Evolutionary conservation across 2,113 vertebrate genomes (phyloP), one percentile per base, ranked within the genome.

Genomic region (Rostratula benghalensis): DNA sequence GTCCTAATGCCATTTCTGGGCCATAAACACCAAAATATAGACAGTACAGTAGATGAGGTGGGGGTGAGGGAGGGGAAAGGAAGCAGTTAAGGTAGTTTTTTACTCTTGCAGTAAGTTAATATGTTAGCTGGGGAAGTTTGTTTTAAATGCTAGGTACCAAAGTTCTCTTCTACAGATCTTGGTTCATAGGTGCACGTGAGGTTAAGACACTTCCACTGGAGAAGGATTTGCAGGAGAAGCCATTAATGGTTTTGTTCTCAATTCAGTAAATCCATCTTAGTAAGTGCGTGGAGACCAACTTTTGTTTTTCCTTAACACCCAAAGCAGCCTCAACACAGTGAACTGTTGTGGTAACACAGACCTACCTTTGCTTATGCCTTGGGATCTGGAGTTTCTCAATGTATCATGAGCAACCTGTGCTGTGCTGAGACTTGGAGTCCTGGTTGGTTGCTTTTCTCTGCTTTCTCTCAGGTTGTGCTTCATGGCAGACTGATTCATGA

Each of bases 381-480:
- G 69, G 69, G 41, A 81, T 96, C 95, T 94, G 95, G 95, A 87
- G 76, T 95, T 92, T 91, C 53, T 96, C 94, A 75, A 33, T 76
- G 39, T 61, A 28, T 84, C 28, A 8, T 31, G 60, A 95, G 57
- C 39, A 75, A 16, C 39, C 31, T 89, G 8, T 70, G 91, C 64
- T 79, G 39, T 75, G 60, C 88, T 67, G 76, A 87, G 70, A 9
- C 64, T n/a, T 41, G n/a, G 41, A 2, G 7, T 81, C 53, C 77
- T 89, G 50, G 19, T 64, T 69, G 56, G 39, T 64, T 92, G 76
- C 54, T 81, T 50, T 81, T 71, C 73, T 86, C 46, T 91, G 50
- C 69, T 83, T 86, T 81, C 35, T 74, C 64, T 93, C 28, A 68
- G 45, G 30, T 31, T 88, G 25, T 86, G 53, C 48, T 84, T 84